Conservation (phyloP, 2,888 invertebrate genomes). For the Polydrusus pterygomalis region DNA sequence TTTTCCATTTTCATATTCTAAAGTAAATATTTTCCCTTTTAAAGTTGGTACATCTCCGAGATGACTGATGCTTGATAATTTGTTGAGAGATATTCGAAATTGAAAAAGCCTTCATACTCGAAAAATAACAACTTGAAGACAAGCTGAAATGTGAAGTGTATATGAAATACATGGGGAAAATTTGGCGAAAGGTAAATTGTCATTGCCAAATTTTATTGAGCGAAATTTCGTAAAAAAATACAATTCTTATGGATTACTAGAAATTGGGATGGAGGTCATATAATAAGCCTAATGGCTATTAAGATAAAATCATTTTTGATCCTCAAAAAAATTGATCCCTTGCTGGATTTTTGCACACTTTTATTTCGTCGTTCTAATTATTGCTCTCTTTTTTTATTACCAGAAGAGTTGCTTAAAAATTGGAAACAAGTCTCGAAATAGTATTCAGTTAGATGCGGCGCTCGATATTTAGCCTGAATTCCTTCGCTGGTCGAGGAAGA, state of each 20-base stretch:
- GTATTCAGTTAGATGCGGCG: too few relatives aligned
- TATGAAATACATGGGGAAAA: constrained; percentile 20
- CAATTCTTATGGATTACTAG: background rate
- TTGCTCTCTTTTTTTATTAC: too few relatives aligned
- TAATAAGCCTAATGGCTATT: too few relatives aligned
- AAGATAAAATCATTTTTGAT: too few relatives aligned
- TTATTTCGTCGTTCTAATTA: too few relatives aligned
- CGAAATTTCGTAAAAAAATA: background rate
- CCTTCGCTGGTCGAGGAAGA: too few relatives aligned
- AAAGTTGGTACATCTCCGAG: constrained; percentile 51
- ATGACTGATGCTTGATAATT: constrained; percentile 66
- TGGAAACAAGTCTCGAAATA: too few relatives aligned
- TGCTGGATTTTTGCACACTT: too few relatives aligned
- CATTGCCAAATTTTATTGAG: background rate
- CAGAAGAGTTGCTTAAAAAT: too few relatives aligned
- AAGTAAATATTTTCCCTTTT: constrained; percentile 55
- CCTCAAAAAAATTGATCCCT: too few relatives aligned
- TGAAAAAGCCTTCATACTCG: constrained; percentile 61
- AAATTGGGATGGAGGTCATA: too few relatives aligned
- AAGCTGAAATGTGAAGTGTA: constrained; percentile 45
- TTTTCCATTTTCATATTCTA: constrained; percentile 41
- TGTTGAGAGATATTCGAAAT: constrained; percentile 64
- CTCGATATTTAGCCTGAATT: too few relatives aligned
- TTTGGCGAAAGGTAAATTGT: constrained; percentile 16
- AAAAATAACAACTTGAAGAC: constrained; percentile 64